A percentile compares a stretch with the other conserved stretches of the same genome.
Conservation (phyloP, 1,140 invertebrate species). For the Lycorma delicatula region DNA sequence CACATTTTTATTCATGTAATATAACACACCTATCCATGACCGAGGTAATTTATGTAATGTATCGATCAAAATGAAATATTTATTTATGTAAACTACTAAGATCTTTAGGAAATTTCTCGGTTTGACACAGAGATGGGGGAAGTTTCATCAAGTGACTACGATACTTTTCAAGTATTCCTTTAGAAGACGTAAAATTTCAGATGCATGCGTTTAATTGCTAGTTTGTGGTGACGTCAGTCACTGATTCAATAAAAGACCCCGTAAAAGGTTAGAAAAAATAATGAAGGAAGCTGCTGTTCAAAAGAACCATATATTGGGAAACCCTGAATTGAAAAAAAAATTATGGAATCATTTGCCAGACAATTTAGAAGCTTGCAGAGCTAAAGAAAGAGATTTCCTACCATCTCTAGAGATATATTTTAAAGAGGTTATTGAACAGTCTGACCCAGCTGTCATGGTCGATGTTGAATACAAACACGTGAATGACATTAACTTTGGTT, state of each 20-base stretch:
- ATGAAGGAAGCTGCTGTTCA: conserved; percentile 58
- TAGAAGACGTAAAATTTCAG: too few relatives aligned
- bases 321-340: conserved; percentile 78
- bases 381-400: conserved; percentile 80
- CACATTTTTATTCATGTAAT: too few relatives aligned
- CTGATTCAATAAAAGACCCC: conserved; percentile 42
- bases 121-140: too few relatives aligned
- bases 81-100: too few relatives aligned
- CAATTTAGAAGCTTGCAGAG: conserved; percentile 86
- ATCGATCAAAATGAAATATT: too few relatives aligned
- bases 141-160: too few relatives aligned
- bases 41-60: too few relatives aligned
- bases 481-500: conserved; percentile 75
- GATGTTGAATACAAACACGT: conserved; percentile 66
- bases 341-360: conserved; percentile 90
- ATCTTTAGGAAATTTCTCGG: too few relatives aligned
- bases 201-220: too few relatives aligned
- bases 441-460: conserved; percentile 48
- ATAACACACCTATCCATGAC: too few relatives aligned
- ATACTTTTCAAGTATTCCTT: too few relatives aligned
- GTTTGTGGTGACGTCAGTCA: too few relatives aligned
- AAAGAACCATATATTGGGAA: conserved; percentile 68
- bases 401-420: conserved; percentile 82
- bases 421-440: conserved; percentile 65
- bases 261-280: conserved; percentile 57